Evolutionary conservation across 1,140 invertebrate species (phyloP).

Genomic region (Drosophila yakuba): DNA sequence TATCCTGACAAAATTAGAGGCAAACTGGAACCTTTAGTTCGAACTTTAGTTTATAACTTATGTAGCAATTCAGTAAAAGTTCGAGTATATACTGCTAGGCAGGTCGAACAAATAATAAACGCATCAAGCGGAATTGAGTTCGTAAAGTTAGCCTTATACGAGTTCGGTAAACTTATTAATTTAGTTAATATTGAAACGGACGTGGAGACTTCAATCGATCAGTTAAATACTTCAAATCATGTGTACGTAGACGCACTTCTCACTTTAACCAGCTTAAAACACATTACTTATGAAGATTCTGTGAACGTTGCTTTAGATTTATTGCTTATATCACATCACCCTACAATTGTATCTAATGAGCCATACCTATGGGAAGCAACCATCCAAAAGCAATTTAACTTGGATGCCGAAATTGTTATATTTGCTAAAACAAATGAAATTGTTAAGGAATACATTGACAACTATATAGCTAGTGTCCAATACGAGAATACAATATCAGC

Average conservation of each 20-base stretch:
- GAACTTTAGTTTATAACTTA: slow-evolving; percentile 88
- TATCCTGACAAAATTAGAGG: slow-evolving; percentile 87
- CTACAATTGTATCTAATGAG: slow-evolving; percentile 86
- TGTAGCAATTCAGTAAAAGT: slow-evolving; percentile 84
- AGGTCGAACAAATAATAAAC: slow-evolving; percentile 73
- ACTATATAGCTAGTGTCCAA: slow-evolving; percentile 66
- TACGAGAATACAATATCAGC: slow-evolving; percentile 89
- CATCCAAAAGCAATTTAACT: slow-evolving; percentile 53
- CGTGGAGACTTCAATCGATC: slow-evolving; percentile 77
- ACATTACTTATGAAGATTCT: slow-evolving; percentile 85
- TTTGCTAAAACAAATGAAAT: slow-evolving; percentile 52
- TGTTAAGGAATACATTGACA: slow-evolving; percentile 50
- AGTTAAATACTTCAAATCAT: slow-evolving; percentile 82
- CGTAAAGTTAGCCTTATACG: slow-evolving; percentile 85
- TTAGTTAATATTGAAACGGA: slow-evolving; percentile 86
- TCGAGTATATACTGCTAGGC: slow-evolving; percentile 76
- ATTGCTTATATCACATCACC: slow-evolving; percentile 89
- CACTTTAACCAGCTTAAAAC: slow-evolving; percentile 68
- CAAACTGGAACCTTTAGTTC: slow-evolving; percentile 86
- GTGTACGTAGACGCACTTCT: slow-evolving; percentile 68
- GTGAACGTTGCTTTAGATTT: slow-evolving; percentile 87
- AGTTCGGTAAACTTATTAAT: slow-evolving; percentile 87
- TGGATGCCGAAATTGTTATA: slow-evolving; percentile 64
- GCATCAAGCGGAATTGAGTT: slow-evolving; percentile 47
- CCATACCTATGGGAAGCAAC: slow-evolving; percentile 73